Percentiles rank a stretch among this genome's conserved stretches.
Conservation (phyloP, 2,113 vertebrate species). For the Parotia lawesii region DNA sequence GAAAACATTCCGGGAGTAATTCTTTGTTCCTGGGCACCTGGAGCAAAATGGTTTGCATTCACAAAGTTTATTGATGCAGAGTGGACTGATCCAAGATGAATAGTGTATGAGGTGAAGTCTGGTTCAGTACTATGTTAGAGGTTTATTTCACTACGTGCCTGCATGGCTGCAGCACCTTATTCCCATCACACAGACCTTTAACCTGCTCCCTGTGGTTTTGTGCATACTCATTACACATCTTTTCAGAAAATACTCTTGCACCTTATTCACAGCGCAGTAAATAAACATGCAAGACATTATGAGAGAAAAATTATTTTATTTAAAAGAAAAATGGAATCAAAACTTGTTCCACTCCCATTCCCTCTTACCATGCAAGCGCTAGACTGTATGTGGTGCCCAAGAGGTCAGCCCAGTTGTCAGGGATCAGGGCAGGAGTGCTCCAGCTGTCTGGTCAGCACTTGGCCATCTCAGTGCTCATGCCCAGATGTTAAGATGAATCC, state of each 20-base stretch:
- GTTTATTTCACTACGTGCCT: fast-evolving
- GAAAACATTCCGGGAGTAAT: neutral
- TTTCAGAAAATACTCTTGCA: neutral
- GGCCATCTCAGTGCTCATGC: fast-evolving
- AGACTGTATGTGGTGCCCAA: neutral
- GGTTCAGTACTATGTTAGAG: neutral
- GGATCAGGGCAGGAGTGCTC: neutral
- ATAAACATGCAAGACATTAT: neutral
- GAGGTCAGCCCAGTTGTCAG: neutral
- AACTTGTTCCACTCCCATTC: neutral
- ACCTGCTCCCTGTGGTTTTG: neutral
- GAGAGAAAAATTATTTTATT: neutral
- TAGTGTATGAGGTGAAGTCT: neutral
- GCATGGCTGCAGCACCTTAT: neutral
- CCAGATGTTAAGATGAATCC: neutral
- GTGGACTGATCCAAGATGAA: neutral
- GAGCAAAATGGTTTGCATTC: neutral
- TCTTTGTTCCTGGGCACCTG: neutral
- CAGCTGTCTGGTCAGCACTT: neutral
- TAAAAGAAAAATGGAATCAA: neutral
- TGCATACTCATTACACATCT: fast-evolving
- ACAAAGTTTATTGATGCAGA: neutral
- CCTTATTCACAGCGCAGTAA: neutral
- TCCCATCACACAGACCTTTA: neutral
- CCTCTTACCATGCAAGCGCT: neutral